Percentiles rank a stretch among this genome's conserved stretches.
Evolutionary conservation across 1,140 invertebrate species (phyloP).

Genomic region (Drosophila asahinai): DNA sequence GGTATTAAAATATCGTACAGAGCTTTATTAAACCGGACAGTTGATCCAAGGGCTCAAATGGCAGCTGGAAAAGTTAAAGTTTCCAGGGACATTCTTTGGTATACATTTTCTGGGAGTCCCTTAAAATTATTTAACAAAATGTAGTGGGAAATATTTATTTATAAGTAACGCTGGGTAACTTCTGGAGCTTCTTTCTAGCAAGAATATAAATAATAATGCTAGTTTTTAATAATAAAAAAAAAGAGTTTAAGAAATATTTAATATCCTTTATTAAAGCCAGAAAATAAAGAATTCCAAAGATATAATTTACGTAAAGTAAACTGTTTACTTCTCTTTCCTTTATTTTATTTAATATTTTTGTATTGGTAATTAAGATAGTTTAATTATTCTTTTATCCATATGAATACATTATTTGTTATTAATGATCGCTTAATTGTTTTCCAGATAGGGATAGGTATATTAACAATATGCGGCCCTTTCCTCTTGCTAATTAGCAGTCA

Average conservation of each 20-base stretch:
- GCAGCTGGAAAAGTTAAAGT: conserved; percentile 3
- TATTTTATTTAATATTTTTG: background rate
- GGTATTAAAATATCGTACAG: conserved; percentile 67
- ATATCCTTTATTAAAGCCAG: no score
- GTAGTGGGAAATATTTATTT: no score
- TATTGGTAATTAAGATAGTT: background rate
- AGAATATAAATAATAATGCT: no score
- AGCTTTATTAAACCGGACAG: conserved; percentile 47
- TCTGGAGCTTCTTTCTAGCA: no score
- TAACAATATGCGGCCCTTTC: background rate
- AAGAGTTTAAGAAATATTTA: no score
- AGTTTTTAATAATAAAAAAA: no score
- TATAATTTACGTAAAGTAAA: background rate
- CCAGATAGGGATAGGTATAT: background rate
- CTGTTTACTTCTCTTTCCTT: background rate
- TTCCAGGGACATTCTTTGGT: no score
- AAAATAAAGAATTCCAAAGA: no score
- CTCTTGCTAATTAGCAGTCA: conserved; percentile 4
- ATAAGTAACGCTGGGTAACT: no score
- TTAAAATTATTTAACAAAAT: conserved; percentile 2
- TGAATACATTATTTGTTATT: no score
- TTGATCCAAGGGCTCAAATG: conserved; percentile 25
- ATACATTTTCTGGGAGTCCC: background rate
- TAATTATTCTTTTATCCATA: no score
- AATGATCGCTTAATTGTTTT: background rate